Evolutionary conservation across 2,113 vertebrate species (phyloP).

Genomic region (Dicentrarchus labrax): DNA sequence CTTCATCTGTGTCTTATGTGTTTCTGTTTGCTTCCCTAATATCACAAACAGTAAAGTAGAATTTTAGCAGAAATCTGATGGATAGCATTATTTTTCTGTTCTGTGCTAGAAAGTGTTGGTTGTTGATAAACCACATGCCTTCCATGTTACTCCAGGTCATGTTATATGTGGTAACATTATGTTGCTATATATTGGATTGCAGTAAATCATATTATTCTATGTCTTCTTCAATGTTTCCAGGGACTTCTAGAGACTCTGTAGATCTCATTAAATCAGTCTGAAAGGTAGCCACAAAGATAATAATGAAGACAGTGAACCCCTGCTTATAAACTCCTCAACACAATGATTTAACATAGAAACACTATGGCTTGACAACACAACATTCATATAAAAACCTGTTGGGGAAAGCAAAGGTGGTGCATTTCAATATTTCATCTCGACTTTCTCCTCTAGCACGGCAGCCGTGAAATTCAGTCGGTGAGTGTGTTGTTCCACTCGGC

Average conservation of each 20-base stretch:
- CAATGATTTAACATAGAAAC: background rate
- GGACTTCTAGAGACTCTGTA: background rate
- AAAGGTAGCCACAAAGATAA: conserved; percentile 8
- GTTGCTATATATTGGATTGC: background rate
- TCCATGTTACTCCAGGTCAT: background rate
- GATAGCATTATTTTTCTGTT: too few relatives aligned
- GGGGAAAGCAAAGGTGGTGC: conserved; percentile 5
- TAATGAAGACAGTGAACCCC: conserved; percentile 8
- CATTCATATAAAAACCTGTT: background rate
- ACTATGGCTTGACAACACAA: background rate
- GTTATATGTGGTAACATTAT: background rate
- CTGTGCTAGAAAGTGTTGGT: background rate
- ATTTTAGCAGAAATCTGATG: background rate
- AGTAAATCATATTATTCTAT: background rate
- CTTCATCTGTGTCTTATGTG: background rate
- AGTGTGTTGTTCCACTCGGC: conserved; percentile 38
- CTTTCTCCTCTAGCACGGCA: conserved; percentile 14
- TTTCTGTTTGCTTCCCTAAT: background rate
- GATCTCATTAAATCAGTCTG: background rate
- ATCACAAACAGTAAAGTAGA: background rate
- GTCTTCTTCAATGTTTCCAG: background rate
- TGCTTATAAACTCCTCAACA: background rate
- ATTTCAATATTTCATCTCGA: conserved; percentile 47
- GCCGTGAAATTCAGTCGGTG: conserved; percentile 46
- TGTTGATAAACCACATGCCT: background rate